Base-by-base conservation (phyloP, 2,113 vertebrate species). In the Halichoerus grypus region DNA sequence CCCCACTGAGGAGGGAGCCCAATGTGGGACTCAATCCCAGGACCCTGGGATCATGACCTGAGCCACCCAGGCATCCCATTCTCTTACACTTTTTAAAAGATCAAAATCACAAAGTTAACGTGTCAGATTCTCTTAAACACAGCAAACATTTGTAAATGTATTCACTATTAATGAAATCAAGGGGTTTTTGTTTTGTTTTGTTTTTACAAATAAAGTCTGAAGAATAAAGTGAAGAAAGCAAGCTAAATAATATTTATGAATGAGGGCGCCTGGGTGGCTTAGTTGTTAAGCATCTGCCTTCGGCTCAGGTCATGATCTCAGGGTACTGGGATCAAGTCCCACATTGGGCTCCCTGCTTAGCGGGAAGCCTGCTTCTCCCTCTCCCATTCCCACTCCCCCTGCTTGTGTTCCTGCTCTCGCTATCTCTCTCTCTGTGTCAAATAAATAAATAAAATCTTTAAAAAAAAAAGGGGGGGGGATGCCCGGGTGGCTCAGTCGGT, bases 201-300 rank as follows among this genome's bases (percentile, higher is more conserved):
- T 89, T 69, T 88, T 96, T 57, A 89, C 21, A 90, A 90, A 18
- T 88, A 16, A 92, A 84, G 7, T 39, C n/a, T 92, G 67, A 95
- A 85, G 67, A 81, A 94, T 61, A 39, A 74, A 74, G 18, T 51
- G 6, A 92, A 95, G 33, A 86, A 97, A 51, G 39, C 16, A 93
- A 57, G 16, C 26, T 53, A 33, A 18, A 55, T 67, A 59, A 39
- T 59, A 83, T 49, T 77, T 90, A 42, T 22, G 6, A 42, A 39
- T 79, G 4, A 90, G n/a, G 46, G 46, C 7, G 1, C 46, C 46
- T 46, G 46, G 46, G 46, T 46, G 46, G 46, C 46, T 46, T 8
- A 46, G 46, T 46, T 8, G 46, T 46, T 46, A 46, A 46, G 46
- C 46, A 1, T 46, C 46, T 46, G 46, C 46, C 46, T 46, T 46